Evolutionary conservation across 2,888 invertebrate species (phyloP).

Genomic region (Lepas anatifera): DNA sequence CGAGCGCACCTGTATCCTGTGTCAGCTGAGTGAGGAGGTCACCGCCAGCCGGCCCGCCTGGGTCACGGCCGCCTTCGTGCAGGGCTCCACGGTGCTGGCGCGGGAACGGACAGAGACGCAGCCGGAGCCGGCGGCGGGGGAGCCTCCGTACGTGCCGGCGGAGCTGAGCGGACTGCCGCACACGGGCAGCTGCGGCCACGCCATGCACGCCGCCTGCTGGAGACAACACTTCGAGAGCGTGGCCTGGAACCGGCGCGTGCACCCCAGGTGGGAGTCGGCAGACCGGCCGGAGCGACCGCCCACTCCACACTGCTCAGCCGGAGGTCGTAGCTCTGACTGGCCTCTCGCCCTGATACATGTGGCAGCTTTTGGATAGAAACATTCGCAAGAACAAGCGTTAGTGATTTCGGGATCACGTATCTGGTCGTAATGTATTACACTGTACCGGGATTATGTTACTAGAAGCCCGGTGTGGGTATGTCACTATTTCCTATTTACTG

Average conservation of each 20-base stretch:
- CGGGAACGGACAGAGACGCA: constrained; percentile 34
- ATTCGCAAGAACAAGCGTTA: no score
- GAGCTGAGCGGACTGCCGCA: constrained; percentile 43
- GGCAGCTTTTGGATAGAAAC: no score
- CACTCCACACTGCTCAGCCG: no score
- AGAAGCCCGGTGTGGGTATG: no score
- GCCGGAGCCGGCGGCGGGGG: constrained; percentile 14
- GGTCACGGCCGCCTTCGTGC: constrained; percentile 83
- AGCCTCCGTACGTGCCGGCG: constrained; percentile 17
- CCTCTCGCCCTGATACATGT: no score
- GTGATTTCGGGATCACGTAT: no score
- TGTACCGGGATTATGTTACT: no score
- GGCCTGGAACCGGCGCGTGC: constrained; percentile 68
- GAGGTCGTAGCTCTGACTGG: no score
- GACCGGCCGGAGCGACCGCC: no score
- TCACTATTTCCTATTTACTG: no score
- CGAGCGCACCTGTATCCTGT: constrained; percentile 66
- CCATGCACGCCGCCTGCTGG: constrained; percentile 94
- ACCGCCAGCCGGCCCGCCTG: constrained; percentile 41
- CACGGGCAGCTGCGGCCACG: constrained; percentile 91
- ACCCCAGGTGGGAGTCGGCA: constrained; percentile 34
- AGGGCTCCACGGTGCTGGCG: constrained; percentile 73
- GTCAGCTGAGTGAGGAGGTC: constrained; percentile 33
- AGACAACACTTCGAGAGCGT: constrained; percentile 82
- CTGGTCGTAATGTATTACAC: no score